Percentiles rank a stretch among this genome's conserved stretches.
Evolutionary conservation across 2,888 invertebrate genomes (phyloP).

Genomic region (Philonicus albiceps): DNA sequence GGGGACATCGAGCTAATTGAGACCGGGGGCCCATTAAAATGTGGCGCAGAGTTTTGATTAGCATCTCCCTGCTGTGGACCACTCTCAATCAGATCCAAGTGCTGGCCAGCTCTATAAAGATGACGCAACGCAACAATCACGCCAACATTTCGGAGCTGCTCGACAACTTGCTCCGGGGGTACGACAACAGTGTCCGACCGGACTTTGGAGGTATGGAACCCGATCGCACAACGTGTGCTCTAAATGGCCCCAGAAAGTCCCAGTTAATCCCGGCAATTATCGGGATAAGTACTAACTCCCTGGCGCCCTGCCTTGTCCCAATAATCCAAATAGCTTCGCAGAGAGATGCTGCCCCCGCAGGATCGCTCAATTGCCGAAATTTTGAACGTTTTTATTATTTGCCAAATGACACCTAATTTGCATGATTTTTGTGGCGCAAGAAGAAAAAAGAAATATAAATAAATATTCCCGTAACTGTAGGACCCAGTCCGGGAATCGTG

Average conservation of each 20-base stretch:
- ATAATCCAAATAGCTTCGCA: neutral
- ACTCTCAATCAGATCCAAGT: constrained; percentile 56
- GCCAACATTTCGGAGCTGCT: constrained; percentile 77
- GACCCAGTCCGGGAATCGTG: neutral
- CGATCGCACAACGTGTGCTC: neutral
- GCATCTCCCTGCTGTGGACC: constrained; percentile 51
- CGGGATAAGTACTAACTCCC: neutral
- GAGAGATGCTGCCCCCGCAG: neutral
- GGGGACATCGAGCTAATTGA: constrained; percentile 6
- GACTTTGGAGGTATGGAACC: constrained; percentile 75
- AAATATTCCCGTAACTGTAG: neutral
- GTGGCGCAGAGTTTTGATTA: constrained; percentile 51
- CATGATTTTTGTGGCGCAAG: neutral
- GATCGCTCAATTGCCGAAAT: neutral
- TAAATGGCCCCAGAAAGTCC: neutral
- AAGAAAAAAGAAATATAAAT: neutral
- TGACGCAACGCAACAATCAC: constrained; percentile 73
- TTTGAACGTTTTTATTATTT: constrained; percentile 18
- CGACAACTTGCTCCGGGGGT: constrained; percentile 77
- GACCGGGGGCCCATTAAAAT: constrained; percentile 49
- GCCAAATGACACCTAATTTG: neutral
- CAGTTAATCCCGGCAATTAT: neutral
- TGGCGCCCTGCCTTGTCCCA: neutral
- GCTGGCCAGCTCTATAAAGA: constrained; percentile 53
- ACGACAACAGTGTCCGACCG: constrained; percentile 82